Percentiles rank a stretch among this genome's conserved stretches.
These are phyloP conservation scores for Lycaena phlaeas DNA, from an alignment of 2,888 invertebrate species.

Conservation along the genomic window DNA sequence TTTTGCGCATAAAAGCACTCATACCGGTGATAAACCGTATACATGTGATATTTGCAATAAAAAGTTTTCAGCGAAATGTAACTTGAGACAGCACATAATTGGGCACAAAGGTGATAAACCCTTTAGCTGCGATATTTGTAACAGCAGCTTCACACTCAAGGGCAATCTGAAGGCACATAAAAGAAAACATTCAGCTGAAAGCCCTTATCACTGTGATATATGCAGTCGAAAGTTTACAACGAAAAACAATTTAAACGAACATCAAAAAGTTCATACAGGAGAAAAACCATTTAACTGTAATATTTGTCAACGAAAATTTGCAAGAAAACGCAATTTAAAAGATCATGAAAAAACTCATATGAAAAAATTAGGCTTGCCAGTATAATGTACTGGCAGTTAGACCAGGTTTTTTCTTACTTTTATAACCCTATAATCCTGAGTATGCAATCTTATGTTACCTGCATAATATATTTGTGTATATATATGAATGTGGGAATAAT, in stretches of 20 bases:
- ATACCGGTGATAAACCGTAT: not conserved
- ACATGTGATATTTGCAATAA: conserved; percentile 6
- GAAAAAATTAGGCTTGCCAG: not conserved
- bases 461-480: not conserved
- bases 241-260: conserved; percentile 1
- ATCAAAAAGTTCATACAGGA: conserved; percentile 4
- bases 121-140: not conserved
- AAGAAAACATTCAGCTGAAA: conserved; percentile 2
- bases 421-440: too few relatives aligned
- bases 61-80: conserved; percentile 2
- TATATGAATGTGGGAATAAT: too few relatives aligned
- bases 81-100: conserved; percentile 1
- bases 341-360: conserved; percentile 1
- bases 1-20: not conserved
- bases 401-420: too few relatives aligned
- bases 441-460: too few relatives aligned
- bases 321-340: conserved; percentile 4
- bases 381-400: too few relatives aligned
- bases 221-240: not conserved
- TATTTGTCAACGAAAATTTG: not conserved
- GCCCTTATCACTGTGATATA: not conserved
- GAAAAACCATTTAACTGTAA: not conserved
- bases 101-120: conserved; percentile 1
- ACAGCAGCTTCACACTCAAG: not conserved
- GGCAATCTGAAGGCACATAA: not conserved